Percentiles rank a stretch among this genome's conserved stretches.
Conservation (phyloP, 2,113 vertebrate genomes). For the Tragelaphus buxtoni region DNA sequence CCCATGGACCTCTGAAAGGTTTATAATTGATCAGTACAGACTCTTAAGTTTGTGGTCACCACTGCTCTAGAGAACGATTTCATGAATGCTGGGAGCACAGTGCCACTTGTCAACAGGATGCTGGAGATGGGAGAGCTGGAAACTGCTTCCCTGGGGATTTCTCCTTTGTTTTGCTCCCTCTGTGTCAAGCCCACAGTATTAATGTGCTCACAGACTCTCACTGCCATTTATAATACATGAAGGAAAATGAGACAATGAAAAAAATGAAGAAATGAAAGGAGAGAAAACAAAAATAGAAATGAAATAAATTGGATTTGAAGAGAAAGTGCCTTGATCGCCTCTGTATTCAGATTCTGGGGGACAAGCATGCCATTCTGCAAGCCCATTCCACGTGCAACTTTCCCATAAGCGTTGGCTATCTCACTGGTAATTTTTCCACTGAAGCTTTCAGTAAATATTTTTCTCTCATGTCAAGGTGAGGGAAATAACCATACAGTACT, state of each 20-base stretch:
- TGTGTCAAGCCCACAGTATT: not conserved
- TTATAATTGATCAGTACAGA: not conserved
- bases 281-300: not conserved
- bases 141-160: not conserved
- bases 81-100: not conserved
- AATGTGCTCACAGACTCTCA: not conserved
- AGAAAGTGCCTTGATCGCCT: constrained; percentile 11
- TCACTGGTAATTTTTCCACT: not conserved
- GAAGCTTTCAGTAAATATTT: constrained; percentile 24
- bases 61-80: not conserved
- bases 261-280: constrained; percentile 13
- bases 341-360: constrained; percentile 37
- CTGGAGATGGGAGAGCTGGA: not conserved
- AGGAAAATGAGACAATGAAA: constrained; percentile 11
- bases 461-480: constrained; percentile 28
- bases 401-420: not conserved
- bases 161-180: not conserved
- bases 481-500: not conserved
- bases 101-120: not conserved
- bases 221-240: not conserved
- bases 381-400: not conserved
- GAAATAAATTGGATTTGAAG: constrained; percentile 14
- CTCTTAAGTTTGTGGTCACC: not conserved
- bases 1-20: not conserved
- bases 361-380: not conserved